Evolutionary conservation across 1,140 invertebrate genomes (phyloP).

Genomic region (Adelges cooleyi): DNA sequence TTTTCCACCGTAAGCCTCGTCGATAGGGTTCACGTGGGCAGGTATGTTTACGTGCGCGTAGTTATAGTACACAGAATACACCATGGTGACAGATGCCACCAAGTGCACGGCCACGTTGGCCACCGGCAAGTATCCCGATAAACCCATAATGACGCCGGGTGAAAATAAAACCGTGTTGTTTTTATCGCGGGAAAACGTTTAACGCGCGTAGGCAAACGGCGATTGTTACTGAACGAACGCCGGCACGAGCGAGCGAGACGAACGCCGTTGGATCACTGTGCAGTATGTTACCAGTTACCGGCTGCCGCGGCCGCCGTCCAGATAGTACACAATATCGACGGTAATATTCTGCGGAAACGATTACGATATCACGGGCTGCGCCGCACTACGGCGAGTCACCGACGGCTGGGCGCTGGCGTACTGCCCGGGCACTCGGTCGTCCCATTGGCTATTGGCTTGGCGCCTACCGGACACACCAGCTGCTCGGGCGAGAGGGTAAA

Average conservation of each 20-base stretch:
- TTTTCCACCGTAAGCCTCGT: constrained; percentile 52
- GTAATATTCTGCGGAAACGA: no score
- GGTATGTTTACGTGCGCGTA: constrained; percentile 53
- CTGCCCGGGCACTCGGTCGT: no score
- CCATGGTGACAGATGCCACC: constrained; percentile 52
- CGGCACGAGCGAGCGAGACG: neutral
- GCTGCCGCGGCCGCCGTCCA: neutral
- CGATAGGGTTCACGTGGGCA: constrained; percentile 38
- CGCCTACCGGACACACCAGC: no score
- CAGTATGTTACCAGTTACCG: neutral
- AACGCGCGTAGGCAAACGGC: neutral
- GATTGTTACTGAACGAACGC: neutral
- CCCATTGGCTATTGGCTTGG: no score
- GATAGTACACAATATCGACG: no score
- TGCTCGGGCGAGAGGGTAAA: no score
- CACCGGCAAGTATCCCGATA: neutral
- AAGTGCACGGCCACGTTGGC: constrained; percentile 43
- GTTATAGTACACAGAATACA: constrained; percentile 43
- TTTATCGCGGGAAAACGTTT: neutral
- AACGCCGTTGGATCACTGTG: neutral
- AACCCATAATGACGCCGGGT: neutral
- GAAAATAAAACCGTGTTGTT: neutral
- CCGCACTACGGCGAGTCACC: no score
- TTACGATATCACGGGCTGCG: no score
- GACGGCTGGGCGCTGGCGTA: no score